Conservation (phyloP, 2,888 invertebrate species). For the Agonopterix alstromeriana region DNA sequence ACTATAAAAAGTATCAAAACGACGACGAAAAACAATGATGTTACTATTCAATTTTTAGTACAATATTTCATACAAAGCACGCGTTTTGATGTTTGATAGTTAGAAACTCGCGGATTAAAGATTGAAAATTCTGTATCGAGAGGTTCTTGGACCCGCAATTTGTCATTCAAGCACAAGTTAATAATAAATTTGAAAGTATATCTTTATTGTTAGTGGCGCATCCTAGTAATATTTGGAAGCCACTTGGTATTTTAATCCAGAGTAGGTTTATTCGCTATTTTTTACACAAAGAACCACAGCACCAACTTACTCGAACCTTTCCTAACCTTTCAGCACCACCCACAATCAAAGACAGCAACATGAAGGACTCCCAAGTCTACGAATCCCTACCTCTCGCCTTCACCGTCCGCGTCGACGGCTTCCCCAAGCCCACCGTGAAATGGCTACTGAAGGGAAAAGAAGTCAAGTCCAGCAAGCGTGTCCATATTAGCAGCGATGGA, state of each 20-base stretch:
- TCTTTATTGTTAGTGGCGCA: no score
- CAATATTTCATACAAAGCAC: no score
- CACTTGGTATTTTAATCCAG: neutral
- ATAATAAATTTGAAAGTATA: no score
- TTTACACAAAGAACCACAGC: neutral
- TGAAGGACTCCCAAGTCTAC: constrained; percentile 84
- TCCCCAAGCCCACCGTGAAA: constrained; percentile 85
- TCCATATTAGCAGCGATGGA: constrained; percentile 80
- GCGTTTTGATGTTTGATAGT: no score
- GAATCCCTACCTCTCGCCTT: constrained; percentile 90
- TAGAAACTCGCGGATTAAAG: no score
- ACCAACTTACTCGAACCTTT: neutral
- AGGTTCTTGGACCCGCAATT: no score
- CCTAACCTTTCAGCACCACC: constrained; percentile 77
- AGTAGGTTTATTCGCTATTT: neutral
- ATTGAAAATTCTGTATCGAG: no score
- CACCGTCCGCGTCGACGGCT: constrained; percentile 85
- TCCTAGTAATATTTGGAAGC: neutral
- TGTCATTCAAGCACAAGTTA: no score
- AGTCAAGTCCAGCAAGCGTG: constrained; percentile 79
- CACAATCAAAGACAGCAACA: constrained; percentile 81
- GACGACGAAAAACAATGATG: no score
- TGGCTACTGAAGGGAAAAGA: constrained; percentile 88
- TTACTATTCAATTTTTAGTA: no score
- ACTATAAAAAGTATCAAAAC: no score